These are phyloP conservation scores for Parauchenoglanis ngamensis DNA, from an alignment of 2,797 vertebrate species.

Conservation along the genomic window DNA sequence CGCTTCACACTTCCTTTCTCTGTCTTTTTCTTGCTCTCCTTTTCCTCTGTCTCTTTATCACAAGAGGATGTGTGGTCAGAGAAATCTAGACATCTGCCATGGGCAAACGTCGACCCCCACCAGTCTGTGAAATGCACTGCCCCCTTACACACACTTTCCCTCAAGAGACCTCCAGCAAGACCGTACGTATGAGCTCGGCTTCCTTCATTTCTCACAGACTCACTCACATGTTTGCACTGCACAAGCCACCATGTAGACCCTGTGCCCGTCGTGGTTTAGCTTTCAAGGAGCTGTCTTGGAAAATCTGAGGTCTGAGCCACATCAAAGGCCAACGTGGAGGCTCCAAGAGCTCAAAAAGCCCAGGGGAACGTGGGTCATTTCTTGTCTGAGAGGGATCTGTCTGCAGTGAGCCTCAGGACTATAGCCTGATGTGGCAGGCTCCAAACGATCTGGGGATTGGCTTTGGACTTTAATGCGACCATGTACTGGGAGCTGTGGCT, in stretches of 20 bases:
- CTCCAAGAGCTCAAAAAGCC: slow-evolving; percentile 29
- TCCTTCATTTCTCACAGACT: slow-evolving; percentile 16
- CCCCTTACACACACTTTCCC: slow-evolving; percentile 44
- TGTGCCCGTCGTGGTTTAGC: slow-evolving; percentile 58
- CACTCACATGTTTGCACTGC: neutral
- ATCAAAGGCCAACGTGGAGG: slow-evolving; percentile 60
- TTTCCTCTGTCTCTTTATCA: neutral
- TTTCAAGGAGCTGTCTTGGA: slow-evolving; percentile 64
- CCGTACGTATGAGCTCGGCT: slow-evolving; percentile 35
- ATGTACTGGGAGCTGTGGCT: slow-evolving; percentile 85
- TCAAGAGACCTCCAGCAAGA: slow-evolving; percentile 30
- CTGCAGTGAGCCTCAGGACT: neutral
- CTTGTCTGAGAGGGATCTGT: neutral
- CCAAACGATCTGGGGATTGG: neutral
- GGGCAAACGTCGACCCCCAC: slow-evolving; percentile 37
- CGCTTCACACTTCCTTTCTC: neutral
- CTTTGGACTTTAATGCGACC: slow-evolving; percentile 24
- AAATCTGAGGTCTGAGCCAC: slow-evolving; percentile 63
- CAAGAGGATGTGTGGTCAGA: slow-evolving; percentile 39
- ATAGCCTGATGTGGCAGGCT: neutral
- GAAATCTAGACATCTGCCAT: slow-evolving; percentile 55
- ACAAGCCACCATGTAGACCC: slow-evolving; percentile 55
- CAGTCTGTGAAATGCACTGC: slow-evolving; percentile 44
- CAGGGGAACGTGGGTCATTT: slow-evolving; percentile 10
- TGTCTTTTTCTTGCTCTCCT: neutral